phyloP scores from a whole-genome alignment of 2,113 vertebrate species.

The Microtus montanus region DNA sequence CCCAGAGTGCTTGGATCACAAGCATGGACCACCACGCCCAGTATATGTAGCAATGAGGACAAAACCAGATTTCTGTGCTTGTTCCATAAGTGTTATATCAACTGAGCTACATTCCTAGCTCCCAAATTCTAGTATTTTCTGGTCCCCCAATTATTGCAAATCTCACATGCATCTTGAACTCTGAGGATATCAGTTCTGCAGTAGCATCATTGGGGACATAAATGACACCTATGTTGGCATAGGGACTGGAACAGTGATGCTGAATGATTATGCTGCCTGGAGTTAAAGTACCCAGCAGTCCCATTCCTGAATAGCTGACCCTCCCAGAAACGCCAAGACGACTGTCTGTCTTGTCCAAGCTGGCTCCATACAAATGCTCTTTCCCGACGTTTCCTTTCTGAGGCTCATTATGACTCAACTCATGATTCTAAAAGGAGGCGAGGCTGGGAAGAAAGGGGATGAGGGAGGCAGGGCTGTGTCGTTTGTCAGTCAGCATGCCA shows the following conservation, averaged over 20 bases:
- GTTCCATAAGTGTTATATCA: background rate
- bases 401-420: background rate
- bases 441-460: background rate
- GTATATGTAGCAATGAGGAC: background rate
- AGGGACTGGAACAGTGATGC: background rate
- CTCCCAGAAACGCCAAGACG: background rate
- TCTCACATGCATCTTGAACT: background rate
- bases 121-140: background rate
- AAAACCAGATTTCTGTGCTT: background rate
- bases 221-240: background rate
- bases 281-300: background rate
- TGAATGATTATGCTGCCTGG: background rate
- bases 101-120: too few relatives aligned
- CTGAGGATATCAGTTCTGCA: background rate
- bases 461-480: background rate
- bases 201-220: background rate
- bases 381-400: background rate
- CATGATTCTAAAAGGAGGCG: background rate
- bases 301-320: background rate
- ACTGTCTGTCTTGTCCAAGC: background rate
- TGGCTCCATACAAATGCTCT: accelerated
- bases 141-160: too few relatives aligned
- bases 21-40: background rate
- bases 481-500: background rate
- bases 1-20: background rate